Percentiles rank a stretch among this genome's conserved stretches.
Evolutionary conservation across 2,797 vertebrate genomes (phyloP).

Genomic region (Loris lydekkerianus): DNA sequence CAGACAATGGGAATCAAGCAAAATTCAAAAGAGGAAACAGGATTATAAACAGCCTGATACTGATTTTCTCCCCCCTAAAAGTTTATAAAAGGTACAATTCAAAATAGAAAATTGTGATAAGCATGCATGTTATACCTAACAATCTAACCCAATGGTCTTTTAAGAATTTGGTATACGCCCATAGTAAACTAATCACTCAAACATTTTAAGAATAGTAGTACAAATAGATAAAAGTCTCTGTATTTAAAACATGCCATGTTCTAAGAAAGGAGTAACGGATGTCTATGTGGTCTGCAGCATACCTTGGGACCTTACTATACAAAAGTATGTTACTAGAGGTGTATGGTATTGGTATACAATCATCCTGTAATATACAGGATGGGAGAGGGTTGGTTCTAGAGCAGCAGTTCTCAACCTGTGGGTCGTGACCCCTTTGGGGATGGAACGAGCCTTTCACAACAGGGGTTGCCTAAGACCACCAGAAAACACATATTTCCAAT

Average conservation of each 20-base stretch:
- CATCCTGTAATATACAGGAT: too few relatives aligned
- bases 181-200: conserved; percentile 44
- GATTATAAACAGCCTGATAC: background rate
- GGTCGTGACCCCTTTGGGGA: too few relatives aligned
- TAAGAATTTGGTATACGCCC: conserved; percentile 39
- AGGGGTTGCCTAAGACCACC: too few relatives aligned
- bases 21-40: conserved; percentile 56
- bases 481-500: too few relatives aligned
- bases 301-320: conserved; percentile 27
- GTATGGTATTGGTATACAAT: background rate
- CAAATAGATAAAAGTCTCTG: conserved; percentile 44
- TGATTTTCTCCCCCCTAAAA: conserved; percentile 44
- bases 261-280: conserved; percentile 56
- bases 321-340: conserved; percentile 53
- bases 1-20: conserved; percentile 45
- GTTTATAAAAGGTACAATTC: conserved; percentile 45
- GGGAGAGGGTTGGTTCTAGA: background rate
- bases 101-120: conserved; percentile 60
- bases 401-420: background rate
- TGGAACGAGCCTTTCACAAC: too few relatives aligned
- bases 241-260: conserved; percentile 44
- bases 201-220: conserved; percentile 49
- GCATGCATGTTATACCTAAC: background rate
- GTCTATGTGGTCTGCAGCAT: conserved; percentile 28
- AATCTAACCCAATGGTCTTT: conserved; percentile 46